Conservation (phyloP, 2,113 vertebrate species). For the Leucopsar rothschildi region DNA sequence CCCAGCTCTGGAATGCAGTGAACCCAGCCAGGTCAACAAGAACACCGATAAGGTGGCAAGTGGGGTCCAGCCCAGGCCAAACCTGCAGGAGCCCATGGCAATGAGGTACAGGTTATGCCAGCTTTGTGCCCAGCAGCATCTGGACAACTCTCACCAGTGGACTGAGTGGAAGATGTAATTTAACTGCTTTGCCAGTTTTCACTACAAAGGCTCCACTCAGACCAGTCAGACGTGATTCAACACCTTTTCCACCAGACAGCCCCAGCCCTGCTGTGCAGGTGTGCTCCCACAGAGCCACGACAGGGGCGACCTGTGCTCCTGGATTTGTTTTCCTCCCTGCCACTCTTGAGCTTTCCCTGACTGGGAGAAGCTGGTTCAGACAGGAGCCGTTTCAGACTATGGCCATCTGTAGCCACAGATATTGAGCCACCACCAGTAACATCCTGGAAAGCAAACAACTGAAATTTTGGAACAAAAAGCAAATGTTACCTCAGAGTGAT, state of each 20-base stretch:
- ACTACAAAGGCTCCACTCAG: not conserved
- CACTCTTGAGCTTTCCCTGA: not conserved
- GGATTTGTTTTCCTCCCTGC: not conserved
- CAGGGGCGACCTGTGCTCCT: not conserved
- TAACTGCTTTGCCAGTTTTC: not conserved
- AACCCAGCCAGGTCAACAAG: slow-evolving; percentile 21
- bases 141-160: not conserved
- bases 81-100: not conserved
- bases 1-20: slow-evolving; percentile 12
- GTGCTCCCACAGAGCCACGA: not conserved
- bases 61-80: not conserved
- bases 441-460: not conserved
- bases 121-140: not conserved
- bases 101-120: not conserved
- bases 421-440: not conserved
- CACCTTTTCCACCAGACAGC: not conserved
- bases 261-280: not conserved
- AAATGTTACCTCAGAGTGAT: not conserved
- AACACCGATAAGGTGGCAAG: not conserved
- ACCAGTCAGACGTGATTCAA: not conserved
- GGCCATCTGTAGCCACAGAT: not conserved
- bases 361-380: not conserved
- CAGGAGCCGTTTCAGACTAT: not conserved
- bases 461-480: not conserved
- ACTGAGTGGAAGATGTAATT: not conserved